A percentile compares a stretch with the other conserved stretches of the same genome.
phyloP scores from a whole-genome alignment of 1,140 invertebrate species.

The Platorchestia sp. region DNA sequence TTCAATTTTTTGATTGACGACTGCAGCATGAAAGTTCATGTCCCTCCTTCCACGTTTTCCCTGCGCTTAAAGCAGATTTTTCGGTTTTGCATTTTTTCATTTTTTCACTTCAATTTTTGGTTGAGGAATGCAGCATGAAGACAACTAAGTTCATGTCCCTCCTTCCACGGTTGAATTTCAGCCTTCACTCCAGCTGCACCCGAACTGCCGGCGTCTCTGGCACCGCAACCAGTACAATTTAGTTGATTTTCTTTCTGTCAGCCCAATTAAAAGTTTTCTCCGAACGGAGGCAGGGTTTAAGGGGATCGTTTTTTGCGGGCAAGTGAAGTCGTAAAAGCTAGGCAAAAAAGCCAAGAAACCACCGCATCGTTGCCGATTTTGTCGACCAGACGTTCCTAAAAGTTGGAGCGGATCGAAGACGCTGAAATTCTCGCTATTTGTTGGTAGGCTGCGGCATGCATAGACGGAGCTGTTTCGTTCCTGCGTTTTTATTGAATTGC shows the following conservation, averaged over 20 bases:
- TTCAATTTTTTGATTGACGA: too few relatives aligned
- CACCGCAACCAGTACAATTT: slow-evolving; percentile 6
- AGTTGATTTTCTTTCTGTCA: background rate
- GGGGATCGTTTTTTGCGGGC: background rate
- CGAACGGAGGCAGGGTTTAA: background rate
- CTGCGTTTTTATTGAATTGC: background rate
- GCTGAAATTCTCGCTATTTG: background rate
- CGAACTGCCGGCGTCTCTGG: background rate
- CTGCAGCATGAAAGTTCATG: too few relatives aligned
- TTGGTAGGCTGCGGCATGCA: background rate
- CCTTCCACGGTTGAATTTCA: background rate
- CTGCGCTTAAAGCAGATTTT: too few relatives aligned
- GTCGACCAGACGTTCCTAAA: background rate
- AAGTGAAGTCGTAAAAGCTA: background rate
- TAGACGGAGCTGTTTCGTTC: background rate
- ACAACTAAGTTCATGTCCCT: background rate
- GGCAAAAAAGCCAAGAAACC: background rate
- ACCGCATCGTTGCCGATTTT: background rate
- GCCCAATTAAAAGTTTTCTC: background rate
- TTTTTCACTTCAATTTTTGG: background rate
- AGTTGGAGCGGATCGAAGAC: background rate
- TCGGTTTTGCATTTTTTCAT: too few relatives aligned
- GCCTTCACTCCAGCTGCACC: background rate
- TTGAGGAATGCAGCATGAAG: background rate
- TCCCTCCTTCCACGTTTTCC: too few relatives aligned